Evolutionary conservation across 2,113 vertebrate genomes (phyloP).

Genomic region (Meleagris gallopavo): DNA sequence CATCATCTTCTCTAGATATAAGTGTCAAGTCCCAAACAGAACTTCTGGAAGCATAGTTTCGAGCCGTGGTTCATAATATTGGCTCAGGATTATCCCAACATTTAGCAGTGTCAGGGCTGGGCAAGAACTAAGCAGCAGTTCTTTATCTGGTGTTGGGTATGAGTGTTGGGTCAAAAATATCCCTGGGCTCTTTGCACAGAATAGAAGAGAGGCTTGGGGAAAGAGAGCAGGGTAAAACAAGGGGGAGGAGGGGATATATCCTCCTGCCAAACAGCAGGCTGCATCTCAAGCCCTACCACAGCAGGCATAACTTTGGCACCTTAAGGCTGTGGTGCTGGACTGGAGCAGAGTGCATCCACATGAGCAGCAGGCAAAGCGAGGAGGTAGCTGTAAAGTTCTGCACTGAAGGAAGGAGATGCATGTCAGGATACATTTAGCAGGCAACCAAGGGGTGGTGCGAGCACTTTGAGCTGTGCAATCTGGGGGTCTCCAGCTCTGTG

Average conservation of each 20-base stretch:
- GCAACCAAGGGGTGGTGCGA: not conserved
- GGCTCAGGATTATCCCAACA: not conserved
- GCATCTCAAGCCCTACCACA: not conserved
- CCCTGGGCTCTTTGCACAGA: not conserved
- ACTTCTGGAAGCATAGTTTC: not conserved
- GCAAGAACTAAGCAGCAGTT: fast-evolving
- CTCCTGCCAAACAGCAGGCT: not conserved
- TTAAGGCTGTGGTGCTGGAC: fast-evolving
- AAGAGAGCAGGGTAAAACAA: not conserved
- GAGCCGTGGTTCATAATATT: not conserved
- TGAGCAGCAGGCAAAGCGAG: not conserved
- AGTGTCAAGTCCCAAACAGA: not conserved
- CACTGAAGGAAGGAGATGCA: not conserved
- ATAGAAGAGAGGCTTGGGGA: not conserved
- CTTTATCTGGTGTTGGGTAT: not conserved
- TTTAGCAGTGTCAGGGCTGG: not conserved
- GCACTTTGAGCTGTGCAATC: not conserved
- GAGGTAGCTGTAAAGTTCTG: not conserved
- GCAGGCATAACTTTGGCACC: not conserved
- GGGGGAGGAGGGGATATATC: not conserved
- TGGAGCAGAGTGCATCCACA: fast-evolving
- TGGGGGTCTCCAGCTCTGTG: not conserved
- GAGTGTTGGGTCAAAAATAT: not conserved
- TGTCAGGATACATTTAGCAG: not conserved
- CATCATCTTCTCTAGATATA: not conserved